Evolutionary conservation across 2,797 vertebrate species (phyloP).

Genomic region (Onychomys leucogaster): DNA sequence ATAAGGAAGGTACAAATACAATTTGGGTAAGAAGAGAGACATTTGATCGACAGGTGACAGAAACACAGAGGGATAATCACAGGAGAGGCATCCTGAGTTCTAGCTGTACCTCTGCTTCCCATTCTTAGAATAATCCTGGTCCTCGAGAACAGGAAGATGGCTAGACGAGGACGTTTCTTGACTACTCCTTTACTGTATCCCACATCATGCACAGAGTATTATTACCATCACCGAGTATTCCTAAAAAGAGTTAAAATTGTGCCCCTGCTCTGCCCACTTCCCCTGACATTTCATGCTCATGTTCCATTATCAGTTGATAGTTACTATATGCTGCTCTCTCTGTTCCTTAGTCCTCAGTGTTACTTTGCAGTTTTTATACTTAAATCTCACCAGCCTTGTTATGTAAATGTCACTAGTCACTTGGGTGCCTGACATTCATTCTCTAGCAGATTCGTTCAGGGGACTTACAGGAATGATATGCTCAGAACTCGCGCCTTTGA

Average conservation of each 20-base stretch:
- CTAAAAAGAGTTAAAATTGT: background rate
- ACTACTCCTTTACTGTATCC: background rate
- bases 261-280: background rate
- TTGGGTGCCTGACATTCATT: background rate
- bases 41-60: conserved; percentile 1
- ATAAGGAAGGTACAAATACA: background rate
- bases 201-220: background rate
- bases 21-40: background rate
- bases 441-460: background rate
- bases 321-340: background rate
- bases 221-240: background rate
- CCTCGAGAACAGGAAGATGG: background rate
- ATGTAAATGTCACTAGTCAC: background rate
- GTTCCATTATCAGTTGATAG: background rate
- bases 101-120: background rate
- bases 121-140: background rate
- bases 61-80: background rate
- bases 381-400: background rate
- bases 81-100: background rate
- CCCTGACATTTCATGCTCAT: background rate
- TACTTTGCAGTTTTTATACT: conserved; percentile 24
- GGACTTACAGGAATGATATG: background rate
- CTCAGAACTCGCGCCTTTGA: background rate
- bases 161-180: background rate
- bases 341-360: background rate